Base-by-base conservation (phyloP, 2,888 invertebrate genomes). In the Holacanthella duospinosa region DNA sequence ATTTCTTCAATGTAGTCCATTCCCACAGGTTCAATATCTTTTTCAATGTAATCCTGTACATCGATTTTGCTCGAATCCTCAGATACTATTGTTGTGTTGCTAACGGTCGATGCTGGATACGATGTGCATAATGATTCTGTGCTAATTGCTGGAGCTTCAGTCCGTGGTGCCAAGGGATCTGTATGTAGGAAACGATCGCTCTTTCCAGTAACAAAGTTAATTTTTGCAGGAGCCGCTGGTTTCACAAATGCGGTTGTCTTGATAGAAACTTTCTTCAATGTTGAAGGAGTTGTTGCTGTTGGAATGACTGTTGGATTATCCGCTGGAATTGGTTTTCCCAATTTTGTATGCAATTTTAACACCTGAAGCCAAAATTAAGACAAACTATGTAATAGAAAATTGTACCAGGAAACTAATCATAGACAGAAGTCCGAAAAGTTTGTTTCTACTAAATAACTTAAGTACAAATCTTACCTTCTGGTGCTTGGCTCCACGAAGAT, bases 1-100 rank as follows among this genome's bases (percentile, higher is more conserved):
- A 95, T 89, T 80, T 96, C 95, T 78, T 96, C 95, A 75, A 97
- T 94, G 78, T 95, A 97, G 79, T 96, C 96, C 77, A 93, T 92
- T 0, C 93, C 93, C 59, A 93, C 93, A 2, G 93, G 93, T 77
- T 90, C 88, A 73, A 93, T 88, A 77, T 92, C 91, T 68, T 89
- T 88, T 63, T 77, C 77, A 57, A 28, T 29, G 25, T 57, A 57
- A 29, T n/a, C 36, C 9, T 57, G 29, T 21, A n/a, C 21, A 28
- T 4, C 29, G 25, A 21, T 26, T n/a, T 28, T 19, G 29, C 36
- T 21, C 4, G 48, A 48, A n/a, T 48, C 48, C 19, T 9, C 21
- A 36, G 36, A 6, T 12, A 6, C 16, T 36, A 16, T 12, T 16
- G 36, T 36, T 12, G 36, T 36, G 36, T 36, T n/a, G 6, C 59